Evolutionary conservation across 2,888 invertebrate genomes (phyloP).

Genomic region (Podabrus alpinus): DNA sequence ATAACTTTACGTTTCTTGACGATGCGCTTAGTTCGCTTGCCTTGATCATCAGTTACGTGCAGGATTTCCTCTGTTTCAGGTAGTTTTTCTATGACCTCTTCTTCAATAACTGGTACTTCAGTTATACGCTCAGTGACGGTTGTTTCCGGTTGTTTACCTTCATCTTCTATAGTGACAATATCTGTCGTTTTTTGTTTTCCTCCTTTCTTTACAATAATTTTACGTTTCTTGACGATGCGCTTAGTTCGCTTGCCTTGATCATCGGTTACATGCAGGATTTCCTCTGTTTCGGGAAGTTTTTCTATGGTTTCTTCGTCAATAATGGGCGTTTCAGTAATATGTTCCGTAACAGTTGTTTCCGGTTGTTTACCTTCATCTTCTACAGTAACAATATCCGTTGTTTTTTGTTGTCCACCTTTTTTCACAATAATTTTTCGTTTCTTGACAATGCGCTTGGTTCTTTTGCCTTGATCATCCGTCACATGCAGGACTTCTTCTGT

Average conservation of each 20-base stretch:
- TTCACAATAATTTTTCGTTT: constrained; percentile 36
- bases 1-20: constrained; percentile 49
- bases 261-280: constrained; percentile 40
- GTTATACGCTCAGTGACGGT: constrained; percentile 42
- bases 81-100: neutral
- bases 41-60: constrained; percentile 37
- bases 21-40: constrained; percentile 35
- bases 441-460: constrained; percentile 38
- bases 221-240: constrained; percentile 46
- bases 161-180: constrained; percentile 45
- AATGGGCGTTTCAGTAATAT: constrained; percentile 28
- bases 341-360: constrained; percentile 25
- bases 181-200: constrained; percentile 41
- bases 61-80: constrained; percentile 36
- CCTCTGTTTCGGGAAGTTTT: constrained; percentile 46
- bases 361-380: constrained; percentile 33
- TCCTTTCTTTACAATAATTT: constrained; percentile 47
- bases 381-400: constrained; percentile 30
- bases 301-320: neutral
- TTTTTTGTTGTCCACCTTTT: constrained; percentile 43
- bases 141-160: constrained; percentile 44
- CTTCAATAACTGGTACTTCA: constrained; percentile 26
- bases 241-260: constrained; percentile 42
- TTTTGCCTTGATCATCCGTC: constrained; percentile 38
- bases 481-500: constrained; percentile 39